phyloP scores from a whole-genome alignment of 92 coral and sea anemone species.

The Zoanthus gigantus region DNA sequence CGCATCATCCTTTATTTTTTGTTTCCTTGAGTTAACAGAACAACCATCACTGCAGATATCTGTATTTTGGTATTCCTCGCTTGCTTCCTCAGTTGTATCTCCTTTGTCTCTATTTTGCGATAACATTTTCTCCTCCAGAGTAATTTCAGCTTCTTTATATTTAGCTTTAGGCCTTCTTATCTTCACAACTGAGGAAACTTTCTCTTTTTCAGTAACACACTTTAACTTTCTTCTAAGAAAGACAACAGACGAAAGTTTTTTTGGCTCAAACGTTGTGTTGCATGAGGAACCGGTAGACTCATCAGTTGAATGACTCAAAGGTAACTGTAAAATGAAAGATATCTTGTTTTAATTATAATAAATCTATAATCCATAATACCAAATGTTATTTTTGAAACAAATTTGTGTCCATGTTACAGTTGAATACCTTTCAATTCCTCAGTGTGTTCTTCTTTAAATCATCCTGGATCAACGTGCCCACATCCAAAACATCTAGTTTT shows the following conservation, averaged over 20 bases:
- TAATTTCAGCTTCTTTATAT: background rate
- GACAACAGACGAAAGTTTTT: slow-evolving; percentile 26
- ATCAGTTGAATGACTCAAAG: slow-evolving; percentile 8
- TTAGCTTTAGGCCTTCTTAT: slow-evolving; percentile 9
- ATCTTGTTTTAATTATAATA: background rate
- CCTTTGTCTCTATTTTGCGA: too few species aligned
- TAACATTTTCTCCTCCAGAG: background rate
- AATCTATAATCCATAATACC: background rate
- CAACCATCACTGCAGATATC: too few species aligned
- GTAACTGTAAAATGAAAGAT: slow-evolving; percentile 17
- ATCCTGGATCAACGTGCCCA: too few species aligned
- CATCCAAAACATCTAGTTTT: too few species aligned
- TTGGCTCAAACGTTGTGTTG: background rate
- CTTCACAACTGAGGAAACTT: slow-evolving; percentile 28
- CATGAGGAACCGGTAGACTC: background rate
- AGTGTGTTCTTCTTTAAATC: too few species aligned
- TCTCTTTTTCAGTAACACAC: background rate
- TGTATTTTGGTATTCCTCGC: too few species aligned
- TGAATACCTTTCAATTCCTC: too few species aligned
- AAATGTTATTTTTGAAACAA: too few species aligned
- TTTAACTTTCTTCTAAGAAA: slow-evolving; percentile 1
- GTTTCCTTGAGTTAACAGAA: too few species aligned
- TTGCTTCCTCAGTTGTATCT: too few species aligned
- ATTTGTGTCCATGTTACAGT: too few species aligned
- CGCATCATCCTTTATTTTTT: too few species aligned